Conservation (phyloP, 1,140 invertebrate species). For the Danaus plexippus region DNA sequence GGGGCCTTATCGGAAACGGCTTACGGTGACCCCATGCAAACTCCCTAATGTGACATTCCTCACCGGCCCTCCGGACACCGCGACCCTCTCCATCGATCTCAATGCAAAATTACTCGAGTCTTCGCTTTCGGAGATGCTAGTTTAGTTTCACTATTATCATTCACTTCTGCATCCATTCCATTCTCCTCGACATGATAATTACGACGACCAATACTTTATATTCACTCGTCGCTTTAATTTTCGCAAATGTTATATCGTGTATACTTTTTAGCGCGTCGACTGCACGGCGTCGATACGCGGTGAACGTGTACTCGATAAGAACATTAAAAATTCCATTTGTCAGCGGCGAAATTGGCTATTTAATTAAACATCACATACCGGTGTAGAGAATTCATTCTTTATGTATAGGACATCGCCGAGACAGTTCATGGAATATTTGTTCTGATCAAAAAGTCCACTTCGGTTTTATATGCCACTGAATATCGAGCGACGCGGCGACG, state of each 20-base stretch:
- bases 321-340: too few species aligned
- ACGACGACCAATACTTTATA: too few species aligned
- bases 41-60: slow-evolving; percentile 63
- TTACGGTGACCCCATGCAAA: slow-evolving; percentile 68
- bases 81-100: slow-evolving; percentile 58
- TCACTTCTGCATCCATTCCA: too few species aligned
- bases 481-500: slow-evolving; percentile 44
- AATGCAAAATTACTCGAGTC: slow-evolving; percentile 54
- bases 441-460: slow-evolving; percentile 58
- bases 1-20: slow-evolving; percentile 69
- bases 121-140: slow-evolving; percentile 41
- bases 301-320: too few species aligned
- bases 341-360: slow-evolving; percentile 3
- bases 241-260: too few species aligned
- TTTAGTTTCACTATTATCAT: slow-evolving; percentile 45
- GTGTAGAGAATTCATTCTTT: slow-evolving; percentile 33
- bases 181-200: too few species aligned
- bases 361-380: slow-evolving; percentile 16
- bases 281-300: too few species aligned
- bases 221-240: too few species aligned
- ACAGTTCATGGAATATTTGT: slow-evolving; percentile 35
- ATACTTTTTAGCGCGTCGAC: too few species aligned
- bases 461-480: slow-evolving; percentile 62
- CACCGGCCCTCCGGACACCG: slow-evolving; percentile 31
- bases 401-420: slow-evolving; percentile 39